Evolutionary conservation across 1,140 invertebrate species (phyloP).

Genomic region (Cydia pomonella): DNA sequence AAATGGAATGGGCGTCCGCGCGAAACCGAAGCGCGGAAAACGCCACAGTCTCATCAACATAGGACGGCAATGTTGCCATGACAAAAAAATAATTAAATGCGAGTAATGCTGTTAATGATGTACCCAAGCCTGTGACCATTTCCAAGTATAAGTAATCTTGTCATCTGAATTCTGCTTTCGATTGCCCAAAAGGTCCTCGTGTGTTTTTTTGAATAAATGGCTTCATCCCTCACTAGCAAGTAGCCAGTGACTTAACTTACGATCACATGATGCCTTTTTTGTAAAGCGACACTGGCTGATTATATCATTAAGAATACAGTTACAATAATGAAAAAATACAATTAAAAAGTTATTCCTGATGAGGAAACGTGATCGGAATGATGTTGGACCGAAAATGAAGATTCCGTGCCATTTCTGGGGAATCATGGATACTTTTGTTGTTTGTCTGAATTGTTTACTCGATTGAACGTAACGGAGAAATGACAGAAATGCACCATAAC

Average conservation of each 20-base stretch:
- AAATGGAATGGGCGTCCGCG: slow-evolving; percentile 10
- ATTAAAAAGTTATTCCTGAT: slow-evolving; percentile 27
- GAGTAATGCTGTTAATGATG: slow-evolving; percentile 72
- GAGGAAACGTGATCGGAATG: slow-evolving; percentile 20
- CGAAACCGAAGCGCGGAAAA: slow-evolving; percentile 15
- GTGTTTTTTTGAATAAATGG: slow-evolving; percentile 71
- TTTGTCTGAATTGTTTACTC: background rate
- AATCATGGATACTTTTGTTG: background rate
- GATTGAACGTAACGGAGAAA: background rate
- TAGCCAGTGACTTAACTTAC: slow-evolving; percentile 50
- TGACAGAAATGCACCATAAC: background rate
- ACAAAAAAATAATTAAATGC: slow-evolving; percentile 70
- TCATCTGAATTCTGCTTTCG: slow-evolving; percentile 66
- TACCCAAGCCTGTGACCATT: slow-evolving; percentile 61
- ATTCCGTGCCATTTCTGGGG: slow-evolving; percentile 13
- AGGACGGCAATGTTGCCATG: slow-evolving; percentile 28
- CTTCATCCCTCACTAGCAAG: slow-evolving; percentile 61
- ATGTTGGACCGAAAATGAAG: background rate
- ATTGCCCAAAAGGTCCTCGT: slow-evolving; percentile 56
- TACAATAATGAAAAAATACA: slow-evolving; percentile 23
- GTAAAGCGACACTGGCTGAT: slow-evolving; percentile 21
- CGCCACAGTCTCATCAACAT: slow-evolving; percentile 21
- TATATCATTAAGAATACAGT: slow-evolving; percentile 32
- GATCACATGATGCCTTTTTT: slow-evolving; percentile 57
- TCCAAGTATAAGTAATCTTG: slow-evolving; percentile 75